Base-by-base conservation (phyloP, 2,888 invertebrate species). In the Cremastinae sp. region DNA sequence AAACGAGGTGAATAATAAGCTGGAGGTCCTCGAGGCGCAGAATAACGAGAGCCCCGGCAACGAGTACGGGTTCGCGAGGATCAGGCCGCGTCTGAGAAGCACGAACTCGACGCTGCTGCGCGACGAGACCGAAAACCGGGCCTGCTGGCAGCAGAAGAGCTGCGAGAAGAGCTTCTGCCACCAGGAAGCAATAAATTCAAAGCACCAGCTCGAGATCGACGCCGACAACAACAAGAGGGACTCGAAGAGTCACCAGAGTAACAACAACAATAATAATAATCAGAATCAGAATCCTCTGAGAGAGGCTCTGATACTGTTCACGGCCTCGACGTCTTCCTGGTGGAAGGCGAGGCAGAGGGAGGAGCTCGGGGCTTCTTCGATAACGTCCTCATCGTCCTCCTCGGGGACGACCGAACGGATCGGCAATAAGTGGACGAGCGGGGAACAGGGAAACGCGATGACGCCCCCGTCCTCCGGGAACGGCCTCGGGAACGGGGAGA, bases 341-440 rank as follows among this genome's bases (percentile, higher is more conserved):
- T 89, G 89, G 89, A 89, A 89, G 69, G 86, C 85, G 59, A 84
- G 86, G 45, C 89, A 88, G 62, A 80, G 89, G 2, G 88, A 89
- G 56, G 89, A 89, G n/a, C 79, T 85, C 20, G 78, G 66, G 0
- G 53, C 77, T 3, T 78, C 79, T 0, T 78, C 79, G 10, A 74
- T 78, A 14, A 73, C 79, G 7, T 75, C 80, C 58, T 82, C 79
- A 65, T 85, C 80, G 64, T 85, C 70, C 74, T 85, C 80, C 71
- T 86, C 83, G 56, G 84, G 73, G 77, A 85, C 83, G 79, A 86
- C 85, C 82, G 90, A 83, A 84, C 86, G 85, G n/a, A n/a, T n/a
- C n/a, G n/a, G n/a, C n/a, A n/a, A n/a, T 81, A 90, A 85, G 75
- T 86, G 86, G 86, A 85, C 84, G 58, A 84, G 80, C 82, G 80